Evolutionary conservation across 2,888 invertebrate genomes (phyloP).

Genomic region (Heterodera filipjevi): DNA sequence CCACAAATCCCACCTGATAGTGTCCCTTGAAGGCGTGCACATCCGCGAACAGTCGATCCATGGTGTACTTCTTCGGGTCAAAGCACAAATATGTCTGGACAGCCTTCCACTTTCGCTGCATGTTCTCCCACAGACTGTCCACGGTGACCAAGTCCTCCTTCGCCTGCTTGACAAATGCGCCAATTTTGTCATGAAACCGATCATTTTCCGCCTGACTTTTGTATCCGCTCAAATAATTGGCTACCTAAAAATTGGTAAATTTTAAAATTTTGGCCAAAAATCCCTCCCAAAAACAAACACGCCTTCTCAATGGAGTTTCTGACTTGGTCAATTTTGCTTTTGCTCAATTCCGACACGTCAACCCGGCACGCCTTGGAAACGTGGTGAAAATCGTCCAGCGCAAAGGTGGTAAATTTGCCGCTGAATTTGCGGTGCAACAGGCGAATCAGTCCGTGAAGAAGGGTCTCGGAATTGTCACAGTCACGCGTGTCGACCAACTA

Average conservation of each 20-base stretch:
- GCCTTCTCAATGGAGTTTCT: constrained; percentile 38
- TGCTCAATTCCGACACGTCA: constrained; percentile 30
- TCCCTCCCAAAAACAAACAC: neutral
- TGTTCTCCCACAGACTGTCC: constrained; percentile 33
- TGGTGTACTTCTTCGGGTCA: constrained; percentile 43
- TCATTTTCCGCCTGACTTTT: constrained; percentile 27
- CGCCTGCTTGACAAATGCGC: constrained; percentile 19
- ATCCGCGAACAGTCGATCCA: constrained; percentile 41
- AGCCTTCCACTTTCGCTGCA: constrained; percentile 34
- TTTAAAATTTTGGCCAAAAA: neutral
- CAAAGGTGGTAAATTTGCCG: constrained; percentile 68
- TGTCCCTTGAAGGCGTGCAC: constrained; percentile 35
- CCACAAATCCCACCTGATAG: too few species aligned
- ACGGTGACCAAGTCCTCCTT: constrained; percentile 26
- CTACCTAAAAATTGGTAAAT: constrained; percentile 16
- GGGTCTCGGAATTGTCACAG: constrained; percentile 84
- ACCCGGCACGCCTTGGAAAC: constrained; percentile 37
- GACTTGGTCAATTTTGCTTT: constrained; percentile 29
- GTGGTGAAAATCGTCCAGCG: constrained; percentile 40
- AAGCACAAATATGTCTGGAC: constrained; percentile 40
- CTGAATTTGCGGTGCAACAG: constrained; percentile 78
- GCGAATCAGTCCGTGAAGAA: constrained; percentile 87
- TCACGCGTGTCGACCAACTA: constrained; percentile 75
- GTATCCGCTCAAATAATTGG: constrained; percentile 20
- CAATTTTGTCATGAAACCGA: constrained; percentile 23